Percentiles rank a stretch among this genome's conserved stretches.
These are phyloP conservation scores for Spermophilus dauricus DNA, from an alignment of 2,113 vertebrate genomes.

Conservation along the genomic window DNA sequence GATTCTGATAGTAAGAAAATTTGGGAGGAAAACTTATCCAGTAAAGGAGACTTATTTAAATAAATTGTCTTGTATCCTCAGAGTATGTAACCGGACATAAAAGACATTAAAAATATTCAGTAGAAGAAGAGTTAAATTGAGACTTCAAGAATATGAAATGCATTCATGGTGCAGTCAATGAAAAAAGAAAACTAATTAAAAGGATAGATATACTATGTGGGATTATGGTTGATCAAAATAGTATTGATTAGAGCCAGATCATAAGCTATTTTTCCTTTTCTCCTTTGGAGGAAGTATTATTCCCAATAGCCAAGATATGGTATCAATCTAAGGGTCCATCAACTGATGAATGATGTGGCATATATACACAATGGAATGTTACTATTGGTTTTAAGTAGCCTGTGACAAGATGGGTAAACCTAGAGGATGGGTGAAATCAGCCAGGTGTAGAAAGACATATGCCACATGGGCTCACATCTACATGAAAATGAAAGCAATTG, in stretches of 20 bases:
- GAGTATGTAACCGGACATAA: background rate
- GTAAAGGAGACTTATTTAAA: constrained; percentile 4
- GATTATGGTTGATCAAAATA: background rate
- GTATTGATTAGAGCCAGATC: background rate
- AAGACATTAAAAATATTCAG: background rate
- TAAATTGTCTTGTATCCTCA: background rate
- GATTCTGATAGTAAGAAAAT: constrained; percentile 8
- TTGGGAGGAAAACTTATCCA: background rate
- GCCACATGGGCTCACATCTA: too few species aligned
- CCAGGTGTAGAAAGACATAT: too few species aligned
- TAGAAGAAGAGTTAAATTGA: background rate
- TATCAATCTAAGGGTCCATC: too few species aligned
- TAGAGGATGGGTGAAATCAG: too few species aligned
- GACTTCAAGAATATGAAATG: background rate
- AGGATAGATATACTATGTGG: too few species aligned
- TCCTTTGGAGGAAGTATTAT: background rate
- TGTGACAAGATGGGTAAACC: too few species aligned
- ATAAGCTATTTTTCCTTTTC: background rate
- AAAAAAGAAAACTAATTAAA: background rate
- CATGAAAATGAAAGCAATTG: too few species aligned
- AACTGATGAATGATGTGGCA: too few species aligned
- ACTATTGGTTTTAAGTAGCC: too few species aligned
- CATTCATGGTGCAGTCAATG: background rate
- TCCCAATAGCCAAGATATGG: too few species aligned
- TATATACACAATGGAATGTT: too few species aligned